Conservation (phyloP, 2,888 invertebrate genomes). For the Choristoneura rosaceana region DNA sequence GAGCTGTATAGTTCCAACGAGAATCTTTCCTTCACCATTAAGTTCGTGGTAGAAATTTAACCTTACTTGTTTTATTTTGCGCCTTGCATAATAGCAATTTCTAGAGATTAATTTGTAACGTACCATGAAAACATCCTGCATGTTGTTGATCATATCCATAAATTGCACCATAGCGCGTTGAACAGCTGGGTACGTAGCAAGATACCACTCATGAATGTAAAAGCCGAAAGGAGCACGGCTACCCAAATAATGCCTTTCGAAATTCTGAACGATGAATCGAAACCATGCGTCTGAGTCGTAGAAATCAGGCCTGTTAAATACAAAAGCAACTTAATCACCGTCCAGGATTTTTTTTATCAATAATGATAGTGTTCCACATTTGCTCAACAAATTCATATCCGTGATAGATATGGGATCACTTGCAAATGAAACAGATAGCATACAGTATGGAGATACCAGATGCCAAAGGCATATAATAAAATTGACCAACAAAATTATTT, state of each 20-base stretch:
- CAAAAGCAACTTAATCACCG: background rate
- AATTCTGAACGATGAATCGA: slow-evolving; percentile 86
- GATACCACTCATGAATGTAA: slow-evolving; percentile 88
- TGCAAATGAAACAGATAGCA: too few relatives aligned
- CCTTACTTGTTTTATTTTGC: background rate
- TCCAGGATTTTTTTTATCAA: too few relatives aligned
- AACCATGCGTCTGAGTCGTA: slow-evolving; percentile 77
- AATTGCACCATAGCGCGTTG: slow-evolving; percentile 83
- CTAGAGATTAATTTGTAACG: background rate
- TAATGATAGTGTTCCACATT: background rate
- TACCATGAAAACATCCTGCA: slow-evolving; percentile 87
- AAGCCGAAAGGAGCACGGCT: slow-evolving; percentile 89
- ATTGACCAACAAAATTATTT: background rate
- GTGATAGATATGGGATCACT: too few relatives aligned
- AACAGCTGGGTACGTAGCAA: slow-evolving; percentile 68
- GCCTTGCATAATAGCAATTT: background rate
- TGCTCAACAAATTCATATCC: too few relatives aligned
- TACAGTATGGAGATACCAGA: background rate
- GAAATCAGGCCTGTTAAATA: slow-evolving; percentile 54
- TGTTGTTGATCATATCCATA: slow-evolving; percentile 78
- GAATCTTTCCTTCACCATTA: too few relatives aligned
- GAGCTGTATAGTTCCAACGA: too few relatives aligned
- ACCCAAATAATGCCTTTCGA: slow-evolving; percentile 86
- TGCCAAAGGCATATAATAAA: background rate
- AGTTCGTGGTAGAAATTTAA: too few relatives aligned